phyloP scores from a whole-genome alignment of 1,140 invertebrate genomes.

The Dendroctonus ponderosae region DNA sequence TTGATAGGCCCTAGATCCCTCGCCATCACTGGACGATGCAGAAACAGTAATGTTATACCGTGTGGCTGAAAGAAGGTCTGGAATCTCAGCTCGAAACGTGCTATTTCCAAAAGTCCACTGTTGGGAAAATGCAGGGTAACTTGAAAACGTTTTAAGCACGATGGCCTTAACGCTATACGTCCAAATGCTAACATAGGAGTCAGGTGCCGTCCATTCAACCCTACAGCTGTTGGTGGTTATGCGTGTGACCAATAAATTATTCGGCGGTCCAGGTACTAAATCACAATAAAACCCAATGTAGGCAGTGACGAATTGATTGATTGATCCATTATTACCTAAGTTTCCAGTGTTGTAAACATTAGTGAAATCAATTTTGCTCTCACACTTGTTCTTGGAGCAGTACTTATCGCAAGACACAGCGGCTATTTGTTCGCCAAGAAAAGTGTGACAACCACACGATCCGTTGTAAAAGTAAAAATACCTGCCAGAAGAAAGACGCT shows the following conservation, averaged over 20 bases:
- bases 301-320: not conserved
- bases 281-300: not conserved
- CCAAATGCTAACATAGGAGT: constrained; percentile 41
- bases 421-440: constrained; percentile 41
- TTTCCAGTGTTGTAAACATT: constrained; percentile 44
- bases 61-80: constrained; percentile 42
- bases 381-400: constrained; percentile 31
- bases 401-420: constrained; percentile 36
- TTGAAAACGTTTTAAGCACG: constrained; percentile 43
- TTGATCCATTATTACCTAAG: constrained; percentile 34
- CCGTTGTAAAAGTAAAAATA: constrained; percentile 30
- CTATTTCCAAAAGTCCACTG: constrained; percentile 43
- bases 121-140: constrained; percentile 28
- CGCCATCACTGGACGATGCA: constrained; percentile 35
- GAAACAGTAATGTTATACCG: constrained; percentile 45
- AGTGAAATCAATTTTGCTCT: constrained; percentile 12
- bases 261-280: constrained; percentile 45
- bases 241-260: constrained; percentile 41
- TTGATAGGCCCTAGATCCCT: constrained; percentile 37
- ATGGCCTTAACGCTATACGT: constrained; percentile 42
- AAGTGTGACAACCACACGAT: constrained; percentile 44
- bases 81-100: constrained; percentile 41
- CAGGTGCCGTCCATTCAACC: constrained; percentile 44
- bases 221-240: constrained; percentile 42
- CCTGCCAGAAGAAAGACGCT: constrained; percentile 14